These are phyloP conservation scores for Drosophila bunnanda DNA, from an alignment of 2,888 invertebrate genomes.

Conservation along the genomic window DNA sequence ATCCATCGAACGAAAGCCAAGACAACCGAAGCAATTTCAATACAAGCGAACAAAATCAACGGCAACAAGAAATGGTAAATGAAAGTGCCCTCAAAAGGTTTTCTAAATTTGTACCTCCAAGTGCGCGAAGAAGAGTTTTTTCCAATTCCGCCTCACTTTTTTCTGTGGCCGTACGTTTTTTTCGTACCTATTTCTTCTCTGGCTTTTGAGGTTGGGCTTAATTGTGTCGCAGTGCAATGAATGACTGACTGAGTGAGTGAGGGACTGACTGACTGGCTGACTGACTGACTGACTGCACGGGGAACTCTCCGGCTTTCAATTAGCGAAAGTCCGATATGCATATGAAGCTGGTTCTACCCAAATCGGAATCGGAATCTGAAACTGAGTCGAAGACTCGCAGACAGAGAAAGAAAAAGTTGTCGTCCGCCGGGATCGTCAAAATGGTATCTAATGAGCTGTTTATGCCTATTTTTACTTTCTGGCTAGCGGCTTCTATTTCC, in stretches of 20 bases:
- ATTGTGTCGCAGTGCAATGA: conserved; percentile 76
- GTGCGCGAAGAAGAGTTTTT: conserved; percentile 52
- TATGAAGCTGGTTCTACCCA: conserved; percentile 61
- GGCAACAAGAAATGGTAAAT: conserved; percentile 68
- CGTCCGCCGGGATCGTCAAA: conserved; percentile 43
- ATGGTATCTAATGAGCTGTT: conserved; percentile 40
- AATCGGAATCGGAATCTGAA: conserved; percentile 9
- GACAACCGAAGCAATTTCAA: conserved; percentile 72
- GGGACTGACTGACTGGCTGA: conserved; percentile 1
- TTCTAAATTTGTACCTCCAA: conserved; percentile 75
- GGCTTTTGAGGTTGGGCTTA: conserved; percentile 60
- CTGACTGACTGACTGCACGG: conserved; percentile 28
- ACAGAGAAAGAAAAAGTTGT: conserved; percentile 71
- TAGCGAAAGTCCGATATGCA: conserved; percentile 73
- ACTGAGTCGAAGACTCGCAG: neutral
- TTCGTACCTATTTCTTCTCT: conserved; percentile 32
- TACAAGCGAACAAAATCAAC: conserved; percentile 62
- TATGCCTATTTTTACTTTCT: conserved; percentile 71
- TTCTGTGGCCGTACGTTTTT: conserved; percentile 22
- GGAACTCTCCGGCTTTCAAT: conserved; percentile 63
- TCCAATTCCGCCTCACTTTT: conserved; percentile 28
- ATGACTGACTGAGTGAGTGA: conserved; percentile 40
- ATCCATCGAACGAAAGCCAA: conserved; percentile 79
- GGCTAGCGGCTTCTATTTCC: conserved; percentile 44
- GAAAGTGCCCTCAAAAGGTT: conserved; percentile 82